Percentiles rank a stretch among this genome's conserved stretches.
Conservation (phyloP, 2,888 invertebrate genomes). For the Leptura quadrifasciata region DNA sequence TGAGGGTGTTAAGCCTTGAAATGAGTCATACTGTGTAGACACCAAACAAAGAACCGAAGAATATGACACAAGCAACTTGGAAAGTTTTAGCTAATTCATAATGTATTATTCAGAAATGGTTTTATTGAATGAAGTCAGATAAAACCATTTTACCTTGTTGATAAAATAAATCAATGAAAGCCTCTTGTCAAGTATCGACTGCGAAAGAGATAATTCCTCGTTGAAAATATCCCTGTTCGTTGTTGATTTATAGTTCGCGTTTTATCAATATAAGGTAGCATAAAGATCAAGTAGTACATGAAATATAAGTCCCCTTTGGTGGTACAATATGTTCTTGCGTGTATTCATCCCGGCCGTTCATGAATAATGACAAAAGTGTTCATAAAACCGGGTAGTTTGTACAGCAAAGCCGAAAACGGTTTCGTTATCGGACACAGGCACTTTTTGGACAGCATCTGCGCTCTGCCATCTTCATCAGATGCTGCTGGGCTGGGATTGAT, state of each 20-base stretch:
- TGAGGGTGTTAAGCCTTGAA: too few species aligned
- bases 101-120: too few species aligned
- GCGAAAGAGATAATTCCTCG: not conserved
- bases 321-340: slow-evolving; percentile 50
- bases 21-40: too few species aligned
- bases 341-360: slow-evolving; percentile 27
- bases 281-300: slow-evolving; percentile 53
- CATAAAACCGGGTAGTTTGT: slow-evolving; percentile 20
- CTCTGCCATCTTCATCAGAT: slow-evolving; percentile 63
- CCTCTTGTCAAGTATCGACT: not conserved
- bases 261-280: slow-evolving; percentile 53
- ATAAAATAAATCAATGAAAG: not conserved
- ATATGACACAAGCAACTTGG: too few species aligned
- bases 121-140: too few species aligned
- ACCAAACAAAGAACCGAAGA: too few species aligned
- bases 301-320: slow-evolving; percentile 52
- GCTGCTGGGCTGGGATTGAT: slow-evolving; percentile 63
- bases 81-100: too few species aligned
- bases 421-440: slow-evolving; percentile 15
- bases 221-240: slow-evolving; percentile 38
- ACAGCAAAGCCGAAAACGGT: slow-evolving; percentile 17
- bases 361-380: slow-evolving; percentile 20
- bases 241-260: slow-evolving; percentile 52
- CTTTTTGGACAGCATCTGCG: slow-evolving; percentile 45
- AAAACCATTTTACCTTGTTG: not conserved